phyloP scores from a whole-genome alignment of 2,888 invertebrate genomes.

The Drosophila birchii region DNA sequence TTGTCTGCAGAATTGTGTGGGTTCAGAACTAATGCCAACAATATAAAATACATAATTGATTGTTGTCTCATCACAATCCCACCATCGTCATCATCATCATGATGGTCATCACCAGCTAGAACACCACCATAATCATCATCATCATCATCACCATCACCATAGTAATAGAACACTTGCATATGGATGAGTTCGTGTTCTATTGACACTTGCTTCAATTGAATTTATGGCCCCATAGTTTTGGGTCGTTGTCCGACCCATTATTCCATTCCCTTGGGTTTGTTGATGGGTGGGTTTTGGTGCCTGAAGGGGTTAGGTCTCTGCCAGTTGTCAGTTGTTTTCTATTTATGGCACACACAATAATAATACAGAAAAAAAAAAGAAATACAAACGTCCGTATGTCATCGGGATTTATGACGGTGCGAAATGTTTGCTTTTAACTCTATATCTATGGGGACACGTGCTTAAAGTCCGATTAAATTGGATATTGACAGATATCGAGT shows the following conservation, averaged over 20 bases:
- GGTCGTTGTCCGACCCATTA: conserved; percentile 57
- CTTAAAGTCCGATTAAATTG: conserved; percentile 29
- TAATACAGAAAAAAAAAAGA: conserved; percentile 18
- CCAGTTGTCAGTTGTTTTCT: conserved; percentile 44
- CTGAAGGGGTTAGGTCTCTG: conserved; percentile 16
- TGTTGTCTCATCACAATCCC: conserved; percentile 36
- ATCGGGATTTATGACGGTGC: conserved; percentile 35
- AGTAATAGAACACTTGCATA: conserved; percentile 32
- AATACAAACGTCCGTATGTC: conserved; percentile 13
- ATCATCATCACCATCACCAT: conserved; percentile 10
- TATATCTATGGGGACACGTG: conserved; percentile 36
- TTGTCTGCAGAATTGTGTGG: conserved; percentile 22
- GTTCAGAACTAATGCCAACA: conserved; percentile 48
- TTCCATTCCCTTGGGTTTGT: conserved; percentile 17
- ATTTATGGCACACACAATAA: conserved; percentile 46
- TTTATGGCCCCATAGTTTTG: conserved; percentile 53
- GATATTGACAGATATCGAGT: conserved; percentile 18
- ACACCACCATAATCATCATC: conserved; percentile 7
- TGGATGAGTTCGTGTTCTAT: conserved; percentile 57
- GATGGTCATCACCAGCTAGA: conserved; percentile 5
- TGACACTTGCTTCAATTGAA: conserved; percentile 67
- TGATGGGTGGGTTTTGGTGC: neutral
- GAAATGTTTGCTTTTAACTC: conserved; percentile 13
- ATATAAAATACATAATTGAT: conserved; percentile 63
- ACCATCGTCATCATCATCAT: conserved; percentile 17